A percentile compares a stretch with the other conserved stretches of the same genome.
phyloP scores from a whole-genome alignment of 1,140 invertebrate species.

The Drosophila oshimai region DNA sequence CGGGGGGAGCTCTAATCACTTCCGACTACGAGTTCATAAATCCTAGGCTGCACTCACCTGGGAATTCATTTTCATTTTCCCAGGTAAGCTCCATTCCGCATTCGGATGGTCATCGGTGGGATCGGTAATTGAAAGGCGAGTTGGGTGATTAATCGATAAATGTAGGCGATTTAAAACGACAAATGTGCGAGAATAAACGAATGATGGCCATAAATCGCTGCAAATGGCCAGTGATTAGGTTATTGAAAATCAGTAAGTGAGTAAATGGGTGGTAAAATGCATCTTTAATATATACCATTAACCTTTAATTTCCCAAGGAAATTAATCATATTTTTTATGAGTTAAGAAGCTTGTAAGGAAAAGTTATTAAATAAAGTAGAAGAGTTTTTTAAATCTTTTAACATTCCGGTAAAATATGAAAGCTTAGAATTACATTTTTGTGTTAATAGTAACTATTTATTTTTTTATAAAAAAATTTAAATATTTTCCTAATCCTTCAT shows the following conservation, averaged over 20 bases:
- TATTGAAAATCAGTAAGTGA: not conserved
- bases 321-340: too few species aligned
- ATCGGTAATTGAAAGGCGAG: slow-evolving; percentile 25
- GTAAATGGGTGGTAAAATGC: not conserved
- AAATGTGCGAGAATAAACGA: slow-evolving; percentile 21
- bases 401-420: too few species aligned
- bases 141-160: slow-evolving; percentile 26
- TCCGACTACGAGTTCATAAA: slow-evolving; percentile 71
- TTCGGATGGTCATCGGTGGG: slow-evolving; percentile 23
- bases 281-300: not conserved
- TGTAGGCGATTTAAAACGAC: slow-evolving; percentile 34
- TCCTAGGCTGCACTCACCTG: slow-evolving; percentile 5
- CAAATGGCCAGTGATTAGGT: slow-evolving; percentile 4
- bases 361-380: too few species aligned
- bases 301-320: too few species aligned
- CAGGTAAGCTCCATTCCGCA: slow-evolving; percentile 6
- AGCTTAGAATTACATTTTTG: too few species aligned
- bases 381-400: too few species aligned
- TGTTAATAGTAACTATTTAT: too few species aligned
- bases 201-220: slow-evolving; percentile 6
- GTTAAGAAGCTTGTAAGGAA: too few species aligned
- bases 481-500: too few species aligned
- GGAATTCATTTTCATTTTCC: slow-evolving; percentile 14
- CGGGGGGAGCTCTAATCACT: slow-evolving; percentile 50
- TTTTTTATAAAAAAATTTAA: too few species aligned